These are phyloP conservation scores for Bombycilla garrulus DNA, from an alignment of 2,113 vertebrate genomes.

Conservation along the genomic window DNA sequence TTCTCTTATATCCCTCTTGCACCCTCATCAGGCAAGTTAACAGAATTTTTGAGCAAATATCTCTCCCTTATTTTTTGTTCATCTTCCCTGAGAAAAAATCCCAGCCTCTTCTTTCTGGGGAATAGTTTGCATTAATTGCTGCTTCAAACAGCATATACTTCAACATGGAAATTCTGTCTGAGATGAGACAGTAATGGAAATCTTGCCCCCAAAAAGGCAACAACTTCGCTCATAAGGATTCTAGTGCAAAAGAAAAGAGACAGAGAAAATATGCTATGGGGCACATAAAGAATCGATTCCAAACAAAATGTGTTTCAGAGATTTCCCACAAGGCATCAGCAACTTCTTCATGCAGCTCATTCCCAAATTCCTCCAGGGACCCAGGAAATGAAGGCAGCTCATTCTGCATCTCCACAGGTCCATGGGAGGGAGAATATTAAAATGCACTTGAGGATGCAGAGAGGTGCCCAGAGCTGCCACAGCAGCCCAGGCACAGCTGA, in stretches of 20 bases:
- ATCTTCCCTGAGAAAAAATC: neutral
- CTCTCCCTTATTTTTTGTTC: neutral
- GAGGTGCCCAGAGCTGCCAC: neutral
- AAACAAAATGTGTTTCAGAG: slow-evolving; percentile 31
- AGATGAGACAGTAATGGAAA: slow-evolving; percentile 36
- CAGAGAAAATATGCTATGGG: slow-evolving; percentile 25
- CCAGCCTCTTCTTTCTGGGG: neutral
- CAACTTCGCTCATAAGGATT: slow-evolving; percentile 33
- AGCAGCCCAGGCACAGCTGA: neutral
- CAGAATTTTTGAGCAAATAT: neutral
- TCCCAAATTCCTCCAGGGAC: slow-evolving; percentile 21
- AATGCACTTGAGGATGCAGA: neutral
- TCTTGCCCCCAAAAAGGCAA: slow-evolving; percentile 24
- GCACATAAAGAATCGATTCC: slow-evolving; percentile 32
- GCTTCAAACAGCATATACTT: slow-evolving; percentile 56
- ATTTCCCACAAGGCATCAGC: slow-evolving; percentile 43
- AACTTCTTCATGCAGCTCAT: slow-evolving; percentile 32
- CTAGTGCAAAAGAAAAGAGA: slow-evolving; percentile 14
- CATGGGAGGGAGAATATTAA: neutral
- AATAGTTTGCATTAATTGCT: slow-evolving; percentile 48
- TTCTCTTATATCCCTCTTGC: neutral
- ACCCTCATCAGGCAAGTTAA: neutral
- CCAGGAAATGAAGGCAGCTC: neutral
- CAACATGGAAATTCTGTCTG: slow-evolving; percentile 44
- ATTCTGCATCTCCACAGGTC: neutral